Percentiles rank a stretch among this genome's conserved stretches.
These are phyloP conservation scores for Meloidogyne floridensis DNA, from an alignment of 1,140 invertebrate genomes.

Conservation along the genomic window DNA sequence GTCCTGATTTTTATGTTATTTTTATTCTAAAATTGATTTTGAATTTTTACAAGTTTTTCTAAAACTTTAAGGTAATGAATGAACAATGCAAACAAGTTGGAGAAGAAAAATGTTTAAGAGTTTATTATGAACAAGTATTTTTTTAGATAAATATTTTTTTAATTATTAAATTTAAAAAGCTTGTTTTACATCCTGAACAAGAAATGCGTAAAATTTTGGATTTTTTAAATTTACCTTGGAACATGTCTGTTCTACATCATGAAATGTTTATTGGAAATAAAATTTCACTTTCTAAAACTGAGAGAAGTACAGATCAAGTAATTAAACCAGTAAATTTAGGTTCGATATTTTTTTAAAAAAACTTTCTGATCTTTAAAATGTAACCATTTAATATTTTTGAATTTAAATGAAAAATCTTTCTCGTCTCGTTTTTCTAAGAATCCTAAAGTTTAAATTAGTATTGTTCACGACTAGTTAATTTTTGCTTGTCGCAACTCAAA, in stretches of 20 bases:
- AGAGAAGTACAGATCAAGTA: constrained; percentile 96
- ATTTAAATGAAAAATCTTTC: too few species aligned
- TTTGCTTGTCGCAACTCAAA: too few species aligned
- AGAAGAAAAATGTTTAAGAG: constrained; percentile 79
- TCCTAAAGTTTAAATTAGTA: too few species aligned
- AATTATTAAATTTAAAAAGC: constrained; percentile 47
- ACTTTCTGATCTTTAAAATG: too few species aligned
- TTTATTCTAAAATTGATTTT: neutral
- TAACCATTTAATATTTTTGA: too few species aligned
- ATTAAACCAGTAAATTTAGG: constrained; percentile 93
- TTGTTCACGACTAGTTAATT: too few species aligned
- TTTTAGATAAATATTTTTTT: neutral
- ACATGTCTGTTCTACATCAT: constrained; percentile 92
- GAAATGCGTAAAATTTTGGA: constrained; percentile 86
- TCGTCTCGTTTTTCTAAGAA: too few species aligned
- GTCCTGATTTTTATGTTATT: neutral
- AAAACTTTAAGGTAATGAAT: constrained; percentile 69
- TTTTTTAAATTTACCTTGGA: constrained; percentile 91
- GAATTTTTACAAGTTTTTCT: constrained; percentile 69
- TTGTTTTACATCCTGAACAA: constrained; percentile 86
- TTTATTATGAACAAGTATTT: constrained; percentile 84
- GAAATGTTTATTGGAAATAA: constrained; percentile 95
- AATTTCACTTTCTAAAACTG: constrained; percentile 82
- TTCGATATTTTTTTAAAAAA: neutral
- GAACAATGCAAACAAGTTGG: constrained; percentile 72